These are phyloP conservation scores for Notarius quadriscutis DNA, from an alignment of 2,113 vertebrate genomes.

Conservation along the genomic window DNA sequence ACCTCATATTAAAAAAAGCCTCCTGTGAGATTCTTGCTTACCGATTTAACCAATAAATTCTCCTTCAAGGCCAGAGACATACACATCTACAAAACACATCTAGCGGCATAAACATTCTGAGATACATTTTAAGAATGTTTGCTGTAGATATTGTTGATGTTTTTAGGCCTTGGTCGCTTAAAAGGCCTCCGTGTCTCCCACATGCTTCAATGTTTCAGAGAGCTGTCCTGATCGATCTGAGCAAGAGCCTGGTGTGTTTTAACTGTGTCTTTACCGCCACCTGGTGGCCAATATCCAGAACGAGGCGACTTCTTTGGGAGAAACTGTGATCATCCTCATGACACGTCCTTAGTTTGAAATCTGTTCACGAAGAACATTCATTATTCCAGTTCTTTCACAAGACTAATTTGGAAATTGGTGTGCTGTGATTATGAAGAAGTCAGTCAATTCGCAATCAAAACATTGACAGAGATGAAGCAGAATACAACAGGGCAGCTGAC, in stretches of 20 bases:
- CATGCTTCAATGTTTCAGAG: conserved; percentile 15
- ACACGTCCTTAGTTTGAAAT: background rate
- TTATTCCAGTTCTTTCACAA: background rate
- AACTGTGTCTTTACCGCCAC: conserved; percentile 78
- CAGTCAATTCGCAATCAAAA: background rate
- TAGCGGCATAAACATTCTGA: background rate
- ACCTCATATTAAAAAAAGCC: background rate
- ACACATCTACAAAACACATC: conserved; percentile 13
- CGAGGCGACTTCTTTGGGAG: background rate
- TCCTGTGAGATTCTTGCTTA: background rate
- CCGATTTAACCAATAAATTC: background rate
- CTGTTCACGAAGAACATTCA: background rate
- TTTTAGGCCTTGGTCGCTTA: conserved; percentile 24
- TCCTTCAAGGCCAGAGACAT: conserved; percentile 2
- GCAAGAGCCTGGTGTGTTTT: conserved; percentile 44
- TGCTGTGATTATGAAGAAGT: background rate
- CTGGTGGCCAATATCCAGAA: conserved; percentile 66
- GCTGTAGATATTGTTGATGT: conserved; percentile 4
- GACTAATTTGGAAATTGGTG: background rate
- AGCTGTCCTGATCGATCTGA: conserved; percentile 12
- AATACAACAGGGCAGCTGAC: background rate
- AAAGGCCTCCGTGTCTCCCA: conserved; percentile 21
- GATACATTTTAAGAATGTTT: conserved; percentile 2
- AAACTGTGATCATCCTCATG: background rate
- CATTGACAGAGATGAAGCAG: background rate